These are phyloP conservation scores for Ranitomeya imitator DNA, from an alignment of 2,113 vertebrate species.

Conservation along the genomic window DNA sequence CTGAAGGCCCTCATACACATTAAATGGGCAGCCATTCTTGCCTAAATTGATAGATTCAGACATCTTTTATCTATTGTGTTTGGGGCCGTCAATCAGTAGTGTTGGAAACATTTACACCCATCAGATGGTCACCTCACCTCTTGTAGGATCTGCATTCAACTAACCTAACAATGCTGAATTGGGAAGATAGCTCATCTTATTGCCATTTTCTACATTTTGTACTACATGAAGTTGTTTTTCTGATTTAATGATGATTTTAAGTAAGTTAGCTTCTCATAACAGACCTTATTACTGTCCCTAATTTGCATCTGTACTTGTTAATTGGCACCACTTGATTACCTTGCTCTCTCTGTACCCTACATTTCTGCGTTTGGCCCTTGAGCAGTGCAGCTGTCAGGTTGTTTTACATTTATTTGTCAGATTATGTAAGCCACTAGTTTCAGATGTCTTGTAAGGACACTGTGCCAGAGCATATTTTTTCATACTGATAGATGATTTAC, in stretches of 20 bases:
- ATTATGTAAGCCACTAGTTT: conserved; percentile 34
- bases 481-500: conserved; percentile 11
- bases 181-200: not conserved
- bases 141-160: too few species aligned
- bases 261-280: not conserved
- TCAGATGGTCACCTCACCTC: not conserved
- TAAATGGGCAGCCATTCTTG: too few species aligned
- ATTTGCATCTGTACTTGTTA: not conserved
- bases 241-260: too few species aligned
- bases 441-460: conserved; percentile 30
- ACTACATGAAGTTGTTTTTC: too few species aligned
- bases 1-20: too few species aligned
- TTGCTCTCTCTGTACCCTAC: conserved; percentile 18
- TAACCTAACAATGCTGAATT: not conserved
- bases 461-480: conserved; percentile 12
- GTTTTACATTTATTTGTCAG: conserved; percentile 29
- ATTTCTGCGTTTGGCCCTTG: conserved; percentile 5
- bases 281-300: not conserved
- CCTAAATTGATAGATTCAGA: too few species aligned
- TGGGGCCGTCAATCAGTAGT: not conserved
- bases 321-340: conserved; percentile 15
- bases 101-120: not conserved
- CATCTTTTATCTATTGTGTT: not conserved
- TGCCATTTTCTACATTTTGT: not conserved
- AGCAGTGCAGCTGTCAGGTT: conserved; percentile 19